Conservation (phyloP, 2,797 vertebrate species). For the Sandelia bainsii region DNA sequence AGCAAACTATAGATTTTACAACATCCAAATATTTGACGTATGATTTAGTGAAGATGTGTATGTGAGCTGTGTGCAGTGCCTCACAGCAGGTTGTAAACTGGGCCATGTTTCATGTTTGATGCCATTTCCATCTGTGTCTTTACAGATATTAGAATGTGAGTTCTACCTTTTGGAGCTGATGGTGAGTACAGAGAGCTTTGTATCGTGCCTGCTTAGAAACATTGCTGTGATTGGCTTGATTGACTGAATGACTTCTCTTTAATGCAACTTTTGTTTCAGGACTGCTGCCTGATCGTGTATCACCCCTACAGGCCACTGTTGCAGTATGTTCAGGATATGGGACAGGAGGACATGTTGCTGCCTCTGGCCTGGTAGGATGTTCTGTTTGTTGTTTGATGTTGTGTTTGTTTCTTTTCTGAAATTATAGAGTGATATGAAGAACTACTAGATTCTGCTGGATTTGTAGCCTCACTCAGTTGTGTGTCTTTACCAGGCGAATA, state of each 20-base stretch:
- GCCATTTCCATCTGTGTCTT: slow-evolving; percentile 50
- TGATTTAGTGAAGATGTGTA: background rate
- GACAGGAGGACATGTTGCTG: slow-evolving; percentile 99
- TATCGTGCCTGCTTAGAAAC: background rate
- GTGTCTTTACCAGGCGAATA: slow-evolving; percentile 89
- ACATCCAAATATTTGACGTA: background rate
- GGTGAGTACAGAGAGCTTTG: slow-evolving; percentile 84
- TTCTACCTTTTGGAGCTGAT: slow-evolving; percentile 99
- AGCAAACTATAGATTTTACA: background rate
- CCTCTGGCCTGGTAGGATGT: slow-evolving; percentile 93
- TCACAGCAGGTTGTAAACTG: background rate
- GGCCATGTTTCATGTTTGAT: background rate
- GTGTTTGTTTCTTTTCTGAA: background rate
- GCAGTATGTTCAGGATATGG: slow-evolving; percentile 99
- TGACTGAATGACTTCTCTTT: background rate
- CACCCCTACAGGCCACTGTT: slow-evolving; percentile 98
- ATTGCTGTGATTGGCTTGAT: background rate
- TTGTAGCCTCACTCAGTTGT: slow-evolving; percentile 16
- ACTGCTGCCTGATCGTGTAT: slow-evolving; percentile 99
- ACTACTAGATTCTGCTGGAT: background rate
- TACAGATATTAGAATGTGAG: slow-evolving; percentile 98
- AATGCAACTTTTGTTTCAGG: slow-evolving; percentile 81
- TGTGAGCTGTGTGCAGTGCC: background rate
- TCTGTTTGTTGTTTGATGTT: background rate
- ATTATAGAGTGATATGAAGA: too few species aligned